These are phyloP conservation scores for Euzetes globulus DNA, from an alignment of 2,888 invertebrate genomes.

Conservation along the genomic window DNA sequence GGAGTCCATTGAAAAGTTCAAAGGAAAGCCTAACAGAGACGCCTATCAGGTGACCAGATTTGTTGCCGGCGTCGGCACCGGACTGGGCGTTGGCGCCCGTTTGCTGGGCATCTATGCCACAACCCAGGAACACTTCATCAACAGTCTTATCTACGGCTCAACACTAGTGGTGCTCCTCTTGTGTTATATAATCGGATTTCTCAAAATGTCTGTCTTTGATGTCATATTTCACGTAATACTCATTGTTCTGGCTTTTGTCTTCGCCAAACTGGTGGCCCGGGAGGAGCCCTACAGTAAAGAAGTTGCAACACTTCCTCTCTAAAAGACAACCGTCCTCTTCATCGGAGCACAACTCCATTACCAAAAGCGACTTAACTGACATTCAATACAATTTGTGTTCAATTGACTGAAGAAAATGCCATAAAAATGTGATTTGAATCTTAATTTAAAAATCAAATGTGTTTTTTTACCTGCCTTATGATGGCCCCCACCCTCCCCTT, in stretches of 20 bases:
- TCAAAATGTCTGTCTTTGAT: neutral
- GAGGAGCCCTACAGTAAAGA: conserved; percentile 17
- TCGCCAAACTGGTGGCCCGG: neutral
- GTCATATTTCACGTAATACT: neutral
- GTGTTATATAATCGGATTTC: neutral
- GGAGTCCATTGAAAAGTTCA: neutral
- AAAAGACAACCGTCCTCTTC: neutral
- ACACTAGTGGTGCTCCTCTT: neutral
- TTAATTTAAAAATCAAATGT: too few relatives aligned
- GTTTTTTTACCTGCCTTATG: too few relatives aligned
- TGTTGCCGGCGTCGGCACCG: neutral
- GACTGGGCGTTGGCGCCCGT: neutral
- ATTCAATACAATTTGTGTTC: too few relatives aligned
- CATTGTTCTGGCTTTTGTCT: neutral
- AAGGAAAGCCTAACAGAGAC: neutral
- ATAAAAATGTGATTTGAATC: too few relatives aligned
- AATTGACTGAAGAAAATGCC: too few relatives aligned
- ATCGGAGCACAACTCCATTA: too few relatives aligned
- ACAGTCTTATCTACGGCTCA: neutral
- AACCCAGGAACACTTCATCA: neutral
- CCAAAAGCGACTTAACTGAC: too few relatives aligned
- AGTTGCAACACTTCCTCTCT: neutral
- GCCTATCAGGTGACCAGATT: conserved; percentile 2
- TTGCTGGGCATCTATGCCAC: neutral
- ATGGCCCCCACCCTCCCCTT: too few relatives aligned